phyloP scores from a whole-genome alignment of 1,140 invertebrate genomes.

The Heliconius hermathena region DNA sequence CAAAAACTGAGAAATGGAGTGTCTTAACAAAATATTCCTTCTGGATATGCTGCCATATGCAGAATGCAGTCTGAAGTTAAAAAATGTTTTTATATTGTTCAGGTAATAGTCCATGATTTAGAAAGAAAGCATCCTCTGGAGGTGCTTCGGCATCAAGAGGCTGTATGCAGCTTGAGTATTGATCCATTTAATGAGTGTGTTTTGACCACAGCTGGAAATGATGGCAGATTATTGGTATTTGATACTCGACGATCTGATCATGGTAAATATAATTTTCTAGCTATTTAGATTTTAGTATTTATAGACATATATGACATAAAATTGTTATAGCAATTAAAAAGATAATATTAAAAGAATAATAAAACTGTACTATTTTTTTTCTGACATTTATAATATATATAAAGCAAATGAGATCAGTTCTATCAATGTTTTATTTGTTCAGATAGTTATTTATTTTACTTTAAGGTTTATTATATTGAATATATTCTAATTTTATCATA shows the following conservation, averaged over 20 bases:
- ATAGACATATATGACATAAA: neutral
- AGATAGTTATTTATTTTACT: neutral
- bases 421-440: too few relatives aligned
- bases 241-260: conserved; percentile 88
- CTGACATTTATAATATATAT: too few relatives aligned
- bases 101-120: conserved; percentile 74
- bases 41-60: too few relatives aligned
- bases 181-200: conserved; percentile 92
- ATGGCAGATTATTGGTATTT: conserved; percentile 92
- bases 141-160: conserved; percentile 92
- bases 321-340: neutral
- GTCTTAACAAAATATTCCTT: too few relatives aligned
- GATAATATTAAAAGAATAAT: too few relatives aligned
- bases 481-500: neutral
- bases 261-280: conserved; percentile 51
- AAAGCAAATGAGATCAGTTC: too few relatives aligned
- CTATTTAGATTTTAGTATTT: neutral
- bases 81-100: neutral
- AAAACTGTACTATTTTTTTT: too few relatives aligned
- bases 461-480: neutral
- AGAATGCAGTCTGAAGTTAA: too few relatives aligned
- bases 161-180: conserved; percentile 93
- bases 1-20: too few relatives aligned
- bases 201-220: conserved; percentile 94
- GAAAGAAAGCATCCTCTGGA: conserved; percentile 83